Percentiles rank a stretch among this genome's conserved stretches.
Evolutionary conservation across 2,888 invertebrate species (phyloP).

Genomic region (Oscheius sp.): DNA sequence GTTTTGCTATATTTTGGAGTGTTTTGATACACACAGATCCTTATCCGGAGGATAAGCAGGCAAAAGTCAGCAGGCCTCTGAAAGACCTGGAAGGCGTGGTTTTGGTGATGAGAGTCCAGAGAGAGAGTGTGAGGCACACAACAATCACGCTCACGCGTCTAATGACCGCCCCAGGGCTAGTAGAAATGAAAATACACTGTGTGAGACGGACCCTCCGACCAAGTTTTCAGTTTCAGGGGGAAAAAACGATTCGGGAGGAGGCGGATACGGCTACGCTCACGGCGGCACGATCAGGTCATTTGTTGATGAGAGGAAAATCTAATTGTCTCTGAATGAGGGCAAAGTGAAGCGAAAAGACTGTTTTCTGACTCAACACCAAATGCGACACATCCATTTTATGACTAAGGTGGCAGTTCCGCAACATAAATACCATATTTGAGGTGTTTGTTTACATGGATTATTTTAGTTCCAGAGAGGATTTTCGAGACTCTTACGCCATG

Average conservation of each 20-base stretch:
- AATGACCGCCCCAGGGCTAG: constrained; percentile 32
- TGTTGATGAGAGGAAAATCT: constrained; percentile 19
- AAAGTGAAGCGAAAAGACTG: too few relatives aligned
- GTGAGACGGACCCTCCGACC: background rate
- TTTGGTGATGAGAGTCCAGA: constrained; percentile 31
- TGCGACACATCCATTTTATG: too few relatives aligned
- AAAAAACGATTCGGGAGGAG: background rate
- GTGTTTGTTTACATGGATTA: too few relatives aligned
- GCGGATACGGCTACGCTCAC: background rate
- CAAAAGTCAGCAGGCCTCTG: background rate
- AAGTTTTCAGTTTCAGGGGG: background rate
- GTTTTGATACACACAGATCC: too few relatives aligned
- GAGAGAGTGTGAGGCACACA: constrained; percentile 6
- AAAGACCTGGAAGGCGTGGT: constrained; percentile 29
- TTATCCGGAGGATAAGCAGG: too few relatives aligned
- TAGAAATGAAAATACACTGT: constrained; percentile 26
- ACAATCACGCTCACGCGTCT: constrained; percentile 36
- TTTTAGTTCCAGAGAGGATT: too few relatives aligned
- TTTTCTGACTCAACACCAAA: too few relatives aligned
- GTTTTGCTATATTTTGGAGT: too few relatives aligned
- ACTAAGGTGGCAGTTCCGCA: too few relatives aligned
- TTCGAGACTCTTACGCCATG: too few relatives aligned
- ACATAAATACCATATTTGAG: too few relatives aligned
- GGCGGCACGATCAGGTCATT: constrained; percentile 5
- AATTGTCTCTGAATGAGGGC: too few relatives aligned